Evolutionary conservation across 2,888 invertebrate species (phyloP).

Genomic region (Dynastes grantii): DNA sequence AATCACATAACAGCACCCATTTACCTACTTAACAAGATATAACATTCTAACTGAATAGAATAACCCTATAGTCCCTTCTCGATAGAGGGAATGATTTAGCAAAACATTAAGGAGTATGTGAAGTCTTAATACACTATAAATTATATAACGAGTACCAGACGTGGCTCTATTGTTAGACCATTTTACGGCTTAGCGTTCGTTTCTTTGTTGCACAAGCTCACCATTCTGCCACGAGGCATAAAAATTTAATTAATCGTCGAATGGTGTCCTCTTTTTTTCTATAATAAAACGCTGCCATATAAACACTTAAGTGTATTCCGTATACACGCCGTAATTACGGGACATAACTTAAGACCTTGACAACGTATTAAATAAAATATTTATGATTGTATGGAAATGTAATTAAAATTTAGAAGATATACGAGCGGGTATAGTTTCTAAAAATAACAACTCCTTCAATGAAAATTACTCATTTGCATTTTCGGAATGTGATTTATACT

Average conservation of each 20-base stretch:
- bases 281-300: conserved; percentile 16
- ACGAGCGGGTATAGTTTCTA: conserved; percentile 9
- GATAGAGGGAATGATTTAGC: conserved; percentile 39
- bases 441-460: conserved; percentile 16
- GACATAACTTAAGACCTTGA: conserved; percentile 26
- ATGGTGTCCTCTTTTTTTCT: conserved; percentile 30
- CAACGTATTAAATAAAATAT: conserved; percentile 40
- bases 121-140: conserved; percentile 35
- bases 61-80: not conserved
- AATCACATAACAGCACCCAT: conserved; percentile 4
- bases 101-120: conserved; percentile 32
- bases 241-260: conserved; percentile 42
- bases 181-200: conserved; percentile 37
- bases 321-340: conserved; percentile 30
- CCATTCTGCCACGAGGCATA: conserved; percentile 37
- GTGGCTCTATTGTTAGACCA: conserved; percentile 31
- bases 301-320: conserved; percentile 12
- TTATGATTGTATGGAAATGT: conserved; percentile 45
- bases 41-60: conserved; percentile 26
- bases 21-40: conserved; percentile 9
- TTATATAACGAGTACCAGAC: conserved; percentile 37
- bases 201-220: conserved; percentile 34
- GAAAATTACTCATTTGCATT: conserved; percentile 32
- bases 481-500: conserved; percentile 14
- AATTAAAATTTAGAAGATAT: conserved; percentile 38